Conservation (phyloP, 1,140 invertebrate species). For the Charaxes varanes region DNA sequence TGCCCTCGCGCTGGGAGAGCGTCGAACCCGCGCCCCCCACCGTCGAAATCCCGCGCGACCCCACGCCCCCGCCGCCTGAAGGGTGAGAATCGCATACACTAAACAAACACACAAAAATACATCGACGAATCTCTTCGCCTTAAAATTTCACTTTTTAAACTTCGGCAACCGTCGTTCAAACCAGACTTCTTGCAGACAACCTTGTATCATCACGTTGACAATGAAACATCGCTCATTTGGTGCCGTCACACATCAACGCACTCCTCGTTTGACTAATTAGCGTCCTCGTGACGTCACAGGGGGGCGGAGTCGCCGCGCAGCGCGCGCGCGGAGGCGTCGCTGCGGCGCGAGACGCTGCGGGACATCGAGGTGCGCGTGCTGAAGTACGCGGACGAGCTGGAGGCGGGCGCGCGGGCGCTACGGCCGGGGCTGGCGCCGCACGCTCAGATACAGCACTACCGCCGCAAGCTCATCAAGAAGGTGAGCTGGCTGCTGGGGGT, state of each 20-base stretch:
- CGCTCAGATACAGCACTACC: slow-evolving; percentile 92
- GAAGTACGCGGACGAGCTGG: slow-evolving; percentile 97
- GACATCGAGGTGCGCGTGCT: slow-evolving; percentile 96
- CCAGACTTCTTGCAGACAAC: too few species aligned
- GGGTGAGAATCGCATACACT: too few species aligned
- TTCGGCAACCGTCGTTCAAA: too few species aligned
- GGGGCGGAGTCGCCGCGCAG: slow-evolving; percentile 48
- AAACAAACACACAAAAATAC: too few species aligned
- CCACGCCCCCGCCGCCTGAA: slow-evolving; percentile 50
- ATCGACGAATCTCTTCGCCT: too few species aligned
- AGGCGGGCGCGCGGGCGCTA: slow-evolving; percentile 85
- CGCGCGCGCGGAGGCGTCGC: slow-evolving; percentile 70
- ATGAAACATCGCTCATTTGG: too few species aligned
- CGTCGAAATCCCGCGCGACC: slow-evolving; percentile 74
- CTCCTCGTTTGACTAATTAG: too few species aligned
- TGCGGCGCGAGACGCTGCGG: slow-evolving; percentile 86
- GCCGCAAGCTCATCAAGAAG: slow-evolving; percentile 91
- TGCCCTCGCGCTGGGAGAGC: slow-evolving; percentile 96
- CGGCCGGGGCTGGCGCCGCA: slow-evolving; percentile 85
- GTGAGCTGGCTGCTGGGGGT: slow-evolving; percentile 47
- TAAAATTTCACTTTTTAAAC: too few species aligned
- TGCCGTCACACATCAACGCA: too few species aligned
- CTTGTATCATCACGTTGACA: too few species aligned
- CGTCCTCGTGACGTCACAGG: slow-evolving; percentile 33
- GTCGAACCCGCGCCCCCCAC: slow-evolving; percentile 79